Base-by-base conservation (phyloP, 2,888 invertebrate genomes). In the Polyommatus icarus region DNA sequence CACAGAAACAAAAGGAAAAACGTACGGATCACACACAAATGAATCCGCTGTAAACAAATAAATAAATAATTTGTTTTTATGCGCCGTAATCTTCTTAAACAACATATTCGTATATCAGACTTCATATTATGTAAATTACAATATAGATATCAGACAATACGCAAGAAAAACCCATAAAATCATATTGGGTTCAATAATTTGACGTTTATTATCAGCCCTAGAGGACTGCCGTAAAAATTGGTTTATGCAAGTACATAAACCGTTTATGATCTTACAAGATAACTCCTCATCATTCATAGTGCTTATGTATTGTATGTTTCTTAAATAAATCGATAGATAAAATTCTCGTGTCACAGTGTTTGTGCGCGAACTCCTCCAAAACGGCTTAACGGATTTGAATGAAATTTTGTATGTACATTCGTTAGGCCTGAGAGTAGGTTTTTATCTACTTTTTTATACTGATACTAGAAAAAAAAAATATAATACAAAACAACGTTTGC, bases 231-330 rank as follows among this genome's bases (percentile, higher is more conserved):
- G 24, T 72, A 72, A 72, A 72, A 40, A 72, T 40, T 72, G 72
- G 40, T 72, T 72, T 72, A 72, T 72, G 72, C 72, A 72, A 72
- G 72, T 72, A 72, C 72, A n/a, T 72, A 72, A 72, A 72, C 72
- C 7, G 72, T 40, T 72, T 72, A 72, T 72, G 72, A 10, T 40
- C 72, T 20, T 20, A 40, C 72, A 72, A 72, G 72, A 72, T 72
- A n/a, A 40, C 8, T 4, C 12, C 40, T 72, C n/a, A 40, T 72
- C 72, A n/a, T 72, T 72, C 5, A 29, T 32, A 67, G 67, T 67
- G 29, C 32, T 29, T 67, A 67, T 20, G 29, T 18, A 67, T 67
- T 67, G 15, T 67, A 5, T 67, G 0, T 12, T 67, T 32, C 18
- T 4, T 8, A 29, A 1, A 67, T 67, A 67, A 32, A 67, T 67